These are phyloP conservation scores for Therioaphis trifolii DNA, from an alignment of 2,888 invertebrate species.

Conservation along the genomic window DNA sequence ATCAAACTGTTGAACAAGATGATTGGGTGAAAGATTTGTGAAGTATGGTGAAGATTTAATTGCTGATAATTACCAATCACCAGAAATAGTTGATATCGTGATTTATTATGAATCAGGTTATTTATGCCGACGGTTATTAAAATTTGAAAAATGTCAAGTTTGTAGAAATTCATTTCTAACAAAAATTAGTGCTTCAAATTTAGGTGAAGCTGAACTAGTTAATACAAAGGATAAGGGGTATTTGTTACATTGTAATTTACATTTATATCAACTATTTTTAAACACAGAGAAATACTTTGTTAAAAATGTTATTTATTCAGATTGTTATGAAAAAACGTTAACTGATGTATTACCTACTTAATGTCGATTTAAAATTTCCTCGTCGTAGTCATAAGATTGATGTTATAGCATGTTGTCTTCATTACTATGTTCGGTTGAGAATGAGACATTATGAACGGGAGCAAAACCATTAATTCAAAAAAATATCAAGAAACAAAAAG, in stretches of 20 bases:
- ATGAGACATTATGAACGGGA: neutral
- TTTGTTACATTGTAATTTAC: neutral
- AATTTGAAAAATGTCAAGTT: neutral
- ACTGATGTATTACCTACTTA: neutral
- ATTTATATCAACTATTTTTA: neutral
- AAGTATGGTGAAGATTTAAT: slow-evolving; percentile 24
- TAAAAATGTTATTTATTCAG: neutral
- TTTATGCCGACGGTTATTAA: neutral
- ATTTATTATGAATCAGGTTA: no score
- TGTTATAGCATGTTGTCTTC: neutral
- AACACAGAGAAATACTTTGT: neutral
- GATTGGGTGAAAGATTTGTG: no score
- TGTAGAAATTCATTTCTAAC: slow-evolving; percentile 1
- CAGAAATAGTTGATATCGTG: neutral
- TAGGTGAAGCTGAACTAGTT: neutral
- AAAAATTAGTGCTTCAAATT: neutral
- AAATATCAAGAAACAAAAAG: neutral
- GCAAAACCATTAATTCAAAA: neutral
- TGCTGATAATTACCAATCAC: neutral
- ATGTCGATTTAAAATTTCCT: neutral
- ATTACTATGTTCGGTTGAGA: slow-evolving; percentile 7
- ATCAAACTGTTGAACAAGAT: slow-evolving; percentile 18
- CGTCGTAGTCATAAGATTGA: neutral
- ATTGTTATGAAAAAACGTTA: neutral
- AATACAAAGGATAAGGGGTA: neutral